Conservation (phyloP, 2,888 invertebrate genomes). For the Drosophila cognata region DNA sequence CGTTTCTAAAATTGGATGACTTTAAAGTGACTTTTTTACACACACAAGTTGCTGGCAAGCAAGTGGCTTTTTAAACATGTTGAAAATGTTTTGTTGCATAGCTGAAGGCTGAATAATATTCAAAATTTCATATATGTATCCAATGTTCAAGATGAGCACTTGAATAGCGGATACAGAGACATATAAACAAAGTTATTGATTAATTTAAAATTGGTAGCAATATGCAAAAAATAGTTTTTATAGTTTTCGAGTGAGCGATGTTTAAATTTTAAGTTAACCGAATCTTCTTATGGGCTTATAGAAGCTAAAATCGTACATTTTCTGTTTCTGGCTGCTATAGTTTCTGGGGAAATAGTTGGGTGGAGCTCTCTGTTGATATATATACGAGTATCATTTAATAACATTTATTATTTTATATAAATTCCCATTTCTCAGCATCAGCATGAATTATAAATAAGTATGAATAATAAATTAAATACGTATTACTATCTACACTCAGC, state of each 20-base stretch:
- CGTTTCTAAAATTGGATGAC: constrained; percentile 47
- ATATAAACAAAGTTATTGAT: background rate
- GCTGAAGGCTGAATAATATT: background rate
- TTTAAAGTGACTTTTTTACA: constrained; percentile 52
- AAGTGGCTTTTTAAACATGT: background rate
- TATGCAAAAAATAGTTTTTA: background rate
- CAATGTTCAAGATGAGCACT: background rate
- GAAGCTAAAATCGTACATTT: background rate
- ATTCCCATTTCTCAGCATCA: background rate
- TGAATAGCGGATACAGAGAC: background rate
- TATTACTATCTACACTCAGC: background rate
- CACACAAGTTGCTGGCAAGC: background rate
- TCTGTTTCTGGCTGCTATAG: background rate
- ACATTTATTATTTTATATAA: background rate
- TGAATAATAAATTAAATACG: constrained; percentile 5
- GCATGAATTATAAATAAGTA: constrained; percentile 16
- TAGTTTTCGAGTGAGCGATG: background rate
- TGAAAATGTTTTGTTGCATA: background rate
- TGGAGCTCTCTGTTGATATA: background rate
- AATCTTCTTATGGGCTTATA: background rate
- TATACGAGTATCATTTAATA: background rate
- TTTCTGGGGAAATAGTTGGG: background rate
- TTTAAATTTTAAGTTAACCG: background rate
- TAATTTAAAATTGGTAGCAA: too few species aligned
- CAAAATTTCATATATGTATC: background rate